Conservation (phyloP, 2,888 invertebrate genomes). For the Nomada ferruginata region DNA sequence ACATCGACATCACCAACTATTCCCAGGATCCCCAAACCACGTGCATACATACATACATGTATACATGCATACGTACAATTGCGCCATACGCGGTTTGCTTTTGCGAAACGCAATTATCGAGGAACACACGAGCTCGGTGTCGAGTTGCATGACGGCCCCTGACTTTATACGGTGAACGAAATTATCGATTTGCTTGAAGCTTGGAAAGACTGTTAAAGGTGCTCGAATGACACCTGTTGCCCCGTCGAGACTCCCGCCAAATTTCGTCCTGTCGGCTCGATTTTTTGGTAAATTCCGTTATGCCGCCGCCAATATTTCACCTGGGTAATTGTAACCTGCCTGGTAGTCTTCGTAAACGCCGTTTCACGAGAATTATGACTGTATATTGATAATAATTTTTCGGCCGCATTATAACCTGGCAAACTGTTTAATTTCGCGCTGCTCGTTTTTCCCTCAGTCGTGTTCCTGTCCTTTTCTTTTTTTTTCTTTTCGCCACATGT, state of each 20-base stretch:
- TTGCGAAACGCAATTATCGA: conserved; percentile 3
- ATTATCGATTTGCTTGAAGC: conserved; percentile 38
- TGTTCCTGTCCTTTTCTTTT: too few species aligned
- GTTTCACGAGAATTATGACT: background rate
- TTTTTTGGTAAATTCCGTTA: conserved; percentile 6
- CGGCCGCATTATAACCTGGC: background rate
- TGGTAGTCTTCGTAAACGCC: background rate
- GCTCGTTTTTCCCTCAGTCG: background rate
- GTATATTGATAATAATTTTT: conserved; percentile 16
- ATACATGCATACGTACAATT: too few species aligned
- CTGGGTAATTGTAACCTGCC: conserved; percentile 18
- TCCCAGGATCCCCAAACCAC: background rate
- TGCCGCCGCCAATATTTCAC: conserved; percentile 21
- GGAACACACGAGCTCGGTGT: background rate
- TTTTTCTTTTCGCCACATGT: background rate
- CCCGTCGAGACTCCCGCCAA: background rate
- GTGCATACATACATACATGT: too few species aligned
- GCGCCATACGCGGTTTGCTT: too few species aligned
- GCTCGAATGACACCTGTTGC: conserved; percentile 63
- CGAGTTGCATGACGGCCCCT: background rate
- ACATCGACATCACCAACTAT: background rate
- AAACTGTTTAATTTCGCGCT: background rate
- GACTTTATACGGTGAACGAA: background rate
- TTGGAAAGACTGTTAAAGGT: conserved; percentile 34
- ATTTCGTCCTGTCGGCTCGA: conserved; percentile 7